Conservation (phyloP, 2,888 invertebrate species). For the Latheticus oryzae region DNA sequence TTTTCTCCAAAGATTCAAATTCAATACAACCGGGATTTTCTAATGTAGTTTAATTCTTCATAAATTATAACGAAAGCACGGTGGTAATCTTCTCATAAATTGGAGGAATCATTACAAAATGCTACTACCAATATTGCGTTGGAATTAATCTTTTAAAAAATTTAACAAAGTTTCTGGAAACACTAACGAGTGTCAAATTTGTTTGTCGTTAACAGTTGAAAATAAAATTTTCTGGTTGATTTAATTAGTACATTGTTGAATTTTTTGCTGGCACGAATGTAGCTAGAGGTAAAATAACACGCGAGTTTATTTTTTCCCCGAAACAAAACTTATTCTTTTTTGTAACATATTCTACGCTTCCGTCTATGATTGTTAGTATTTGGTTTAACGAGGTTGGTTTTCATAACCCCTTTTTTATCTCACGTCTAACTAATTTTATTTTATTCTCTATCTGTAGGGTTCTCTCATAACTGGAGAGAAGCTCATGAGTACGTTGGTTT, state of each 20-base stretch:
- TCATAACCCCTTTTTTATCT: background rate
- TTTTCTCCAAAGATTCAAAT: slow-evolving; percentile 16
- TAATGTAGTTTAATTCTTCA: too few species aligned
- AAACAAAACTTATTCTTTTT: slow-evolving; percentile 7
- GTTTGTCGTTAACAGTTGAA: too few species aligned
- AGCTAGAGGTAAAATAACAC: too few species aligned
- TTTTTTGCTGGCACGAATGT: too few species aligned
- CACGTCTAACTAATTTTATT: background rate
- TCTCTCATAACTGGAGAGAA: background rate
- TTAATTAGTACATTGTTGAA: too few species aligned
- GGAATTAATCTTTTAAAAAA: too few species aligned
- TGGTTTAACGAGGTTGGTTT: slow-evolving; percentile 14
- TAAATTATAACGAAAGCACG: slow-evolving; percentile 26
- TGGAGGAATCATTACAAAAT: slow-evolving; percentile 7
- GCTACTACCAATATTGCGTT: slow-evolving; percentile 13
- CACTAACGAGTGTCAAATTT: too few species aligned
- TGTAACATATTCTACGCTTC: slow-evolving; percentile 6
- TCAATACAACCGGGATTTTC: too few species aligned
- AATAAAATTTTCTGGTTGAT: too few species aligned
- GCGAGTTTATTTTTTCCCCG: background rate
- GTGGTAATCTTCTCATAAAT: slow-evolving; percentile 29
- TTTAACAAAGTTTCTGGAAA: too few species aligned
- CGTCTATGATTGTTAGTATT: slow-evolving; percentile 8
- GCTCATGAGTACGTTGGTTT: background rate
- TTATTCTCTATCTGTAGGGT: background rate